Conservation (phyloP, 2,888 invertebrate genomes). For the Leptinotarsa tumamoca region DNA sequence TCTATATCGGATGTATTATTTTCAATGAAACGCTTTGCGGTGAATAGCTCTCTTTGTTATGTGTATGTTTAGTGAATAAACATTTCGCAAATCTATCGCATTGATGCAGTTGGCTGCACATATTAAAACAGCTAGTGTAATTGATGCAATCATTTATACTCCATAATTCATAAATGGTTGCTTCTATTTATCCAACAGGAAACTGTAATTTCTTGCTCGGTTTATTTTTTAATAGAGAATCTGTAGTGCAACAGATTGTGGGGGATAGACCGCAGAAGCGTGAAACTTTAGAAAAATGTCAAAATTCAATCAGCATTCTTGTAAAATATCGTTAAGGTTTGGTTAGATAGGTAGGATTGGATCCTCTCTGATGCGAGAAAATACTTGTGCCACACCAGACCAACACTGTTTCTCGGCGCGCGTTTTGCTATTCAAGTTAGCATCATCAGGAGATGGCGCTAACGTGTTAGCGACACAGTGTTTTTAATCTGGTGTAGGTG, state of each 20-base stretch:
- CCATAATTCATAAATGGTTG: background rate
- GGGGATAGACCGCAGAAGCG: background rate
- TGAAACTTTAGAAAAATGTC: background rate
- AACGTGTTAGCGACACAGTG: too few relatives aligned
- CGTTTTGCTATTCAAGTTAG: too few relatives aligned
- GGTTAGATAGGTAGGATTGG: too few relatives aligned
- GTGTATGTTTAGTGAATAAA: background rate
- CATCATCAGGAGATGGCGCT: background rate
- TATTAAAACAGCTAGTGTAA: background rate
- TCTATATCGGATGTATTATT: background rate
- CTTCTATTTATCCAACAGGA: background rate
- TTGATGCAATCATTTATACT: slow-evolving; percentile 4
- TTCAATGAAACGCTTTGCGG: background rate
- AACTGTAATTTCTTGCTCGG: slow-evolving; percentile 2
- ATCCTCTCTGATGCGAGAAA: too few relatives aligned
- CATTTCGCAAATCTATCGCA: background rate
- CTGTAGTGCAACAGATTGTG: background rate
- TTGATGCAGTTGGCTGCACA: background rate
- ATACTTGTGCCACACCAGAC: too few relatives aligned
- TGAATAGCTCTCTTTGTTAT: background rate
- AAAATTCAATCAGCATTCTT: background rate
- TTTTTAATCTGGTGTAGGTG: too few relatives aligned
- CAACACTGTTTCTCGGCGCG: too few relatives aligned
- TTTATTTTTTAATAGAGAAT: background rate
- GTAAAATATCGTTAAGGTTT: too few relatives aligned